These are phyloP conservation scores for Canis aureus DNA, from an alignment of 2,113 vertebrate genomes.

Conservation along the genomic window DNA sequence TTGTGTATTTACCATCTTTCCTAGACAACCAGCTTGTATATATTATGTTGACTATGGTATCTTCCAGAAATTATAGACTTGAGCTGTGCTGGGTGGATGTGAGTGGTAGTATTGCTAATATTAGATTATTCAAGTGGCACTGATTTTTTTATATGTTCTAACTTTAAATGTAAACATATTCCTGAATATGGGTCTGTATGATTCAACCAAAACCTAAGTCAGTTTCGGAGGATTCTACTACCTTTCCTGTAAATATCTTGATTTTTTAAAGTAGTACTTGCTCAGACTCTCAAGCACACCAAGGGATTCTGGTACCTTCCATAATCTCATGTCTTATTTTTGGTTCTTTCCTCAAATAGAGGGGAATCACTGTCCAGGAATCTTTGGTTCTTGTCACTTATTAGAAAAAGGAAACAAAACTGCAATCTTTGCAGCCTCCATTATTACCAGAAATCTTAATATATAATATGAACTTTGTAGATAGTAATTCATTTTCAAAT, in stretches of 20 bases:
- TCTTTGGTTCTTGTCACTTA: background rate
- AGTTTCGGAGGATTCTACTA: background rate
- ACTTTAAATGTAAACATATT: background rate
- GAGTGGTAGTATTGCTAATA: background rate
- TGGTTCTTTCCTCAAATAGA: background rate
- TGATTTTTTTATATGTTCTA: constrained; percentile 12
- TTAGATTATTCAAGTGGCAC: background rate
- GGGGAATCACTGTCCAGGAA: background rate
- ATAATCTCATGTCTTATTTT: background rate
- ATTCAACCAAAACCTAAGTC: background rate
- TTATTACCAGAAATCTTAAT: background rate
- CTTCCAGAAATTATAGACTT: background rate
- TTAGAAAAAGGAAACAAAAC: background rate
- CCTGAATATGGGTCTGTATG: background rate
- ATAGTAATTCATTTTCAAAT: constrained; percentile 36
- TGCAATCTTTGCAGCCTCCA: background rate
- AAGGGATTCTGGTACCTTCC: background rate
- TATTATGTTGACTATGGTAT: background rate
- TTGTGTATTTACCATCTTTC: background rate
- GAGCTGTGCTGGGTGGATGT: background rate
- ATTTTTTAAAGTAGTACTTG: background rate
- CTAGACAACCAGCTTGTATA: background rate
- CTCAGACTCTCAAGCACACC: background rate
- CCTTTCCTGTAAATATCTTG: background rate
- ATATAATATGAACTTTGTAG: background rate